Base-by-base conservation (phyloP, 2,888 invertebrate species). In the Drosophila mettleri region DNA sequence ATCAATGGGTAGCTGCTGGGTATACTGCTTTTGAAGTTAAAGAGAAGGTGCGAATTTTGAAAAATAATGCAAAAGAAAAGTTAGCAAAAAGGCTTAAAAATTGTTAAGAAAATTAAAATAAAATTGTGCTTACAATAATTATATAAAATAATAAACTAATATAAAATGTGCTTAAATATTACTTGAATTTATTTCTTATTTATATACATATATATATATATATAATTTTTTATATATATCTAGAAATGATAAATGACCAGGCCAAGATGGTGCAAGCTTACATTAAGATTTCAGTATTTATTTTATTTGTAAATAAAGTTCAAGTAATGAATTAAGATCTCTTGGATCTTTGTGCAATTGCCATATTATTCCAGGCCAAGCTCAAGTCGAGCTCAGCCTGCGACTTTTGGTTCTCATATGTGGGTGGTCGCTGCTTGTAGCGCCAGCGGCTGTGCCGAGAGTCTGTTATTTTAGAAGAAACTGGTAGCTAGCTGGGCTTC, bases 401-500 rank as follows among this genome's bases (percentile, higher is more conserved):
- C 7, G 3, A 10, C 1, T 6, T 10, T 16, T 36, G 31, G 16
- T 34, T 9, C 33, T n/a, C 4, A 29, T 4, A 33, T 31, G 12
- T 29, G 49, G 41, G 52, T 65, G 36, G 36, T 62, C 36, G 31
- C 51, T 45, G 70, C 33, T 41, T 29, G 20, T 33, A 41, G 2
- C 14, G 57, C 67, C 67, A 14, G 4, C 18, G 59, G 60, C 65
- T 60, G 64, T 54, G 66, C 57, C 57, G 70, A 41, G 79, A 20
- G 57, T 79, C 61, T 85, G 83, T 83, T 83, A 62, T 82, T 86
- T 82, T 74, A 83, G 74, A 72, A 54, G 49, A 85, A 80, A 70
- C 58, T 69, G 46, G 16, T 7, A 10, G 58, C 31, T 20, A 34
- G 27, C 31, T 55, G 18, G 36, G 36, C 38, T 59, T 72, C 29